Percentiles rank a stretch among this genome's conserved stretches.
Evolutionary conservation across 53 echinoderm and acorn worm species (phyloP).

Genomic region (Pentamera pediparva): DNA sequence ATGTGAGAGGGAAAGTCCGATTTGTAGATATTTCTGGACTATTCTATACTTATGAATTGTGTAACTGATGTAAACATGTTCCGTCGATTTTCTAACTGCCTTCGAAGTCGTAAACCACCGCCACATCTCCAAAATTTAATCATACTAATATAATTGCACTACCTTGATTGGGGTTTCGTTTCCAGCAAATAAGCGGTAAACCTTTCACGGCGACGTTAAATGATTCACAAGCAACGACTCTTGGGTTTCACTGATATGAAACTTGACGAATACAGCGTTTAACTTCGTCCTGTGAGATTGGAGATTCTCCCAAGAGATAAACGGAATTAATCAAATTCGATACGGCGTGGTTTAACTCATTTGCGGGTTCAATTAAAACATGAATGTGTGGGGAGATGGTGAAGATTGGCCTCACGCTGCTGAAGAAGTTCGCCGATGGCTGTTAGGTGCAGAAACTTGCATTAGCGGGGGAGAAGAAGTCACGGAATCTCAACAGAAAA

Average conservation of each 20-base stretch:
- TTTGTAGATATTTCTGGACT: too few relatives aligned
- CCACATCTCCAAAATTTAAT: constrained; percentile 10
- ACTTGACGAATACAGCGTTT: constrained; percentile 28
- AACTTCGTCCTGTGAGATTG: constrained; percentile 21
- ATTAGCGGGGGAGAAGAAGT: too few relatives aligned
- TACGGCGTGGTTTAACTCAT: constrained; percentile 34
- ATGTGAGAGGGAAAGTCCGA: not conserved
- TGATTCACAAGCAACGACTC: constrained; percentile 28
- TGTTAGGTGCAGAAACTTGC: too few relatives aligned
- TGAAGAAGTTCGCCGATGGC: not conserved
- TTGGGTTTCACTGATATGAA: constrained; percentile 28
- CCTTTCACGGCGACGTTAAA: constrained; percentile 17
- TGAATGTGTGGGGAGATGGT: constrained; percentile 17
- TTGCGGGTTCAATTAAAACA: constrained; percentile 27
- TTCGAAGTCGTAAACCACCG: too few relatives aligned
- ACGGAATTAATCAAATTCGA: constrained; percentile 36
- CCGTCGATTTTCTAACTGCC: too few relatives aligned
- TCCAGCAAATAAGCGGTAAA: constrained; percentile 22
- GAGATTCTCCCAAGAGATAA: constrained; percentile 31
- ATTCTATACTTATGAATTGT: too few relatives aligned
- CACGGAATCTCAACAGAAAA: too few relatives aligned
- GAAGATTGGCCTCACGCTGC: not conserved
- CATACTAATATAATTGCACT: not conserved
- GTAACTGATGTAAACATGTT: not conserved
- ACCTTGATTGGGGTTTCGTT: constrained; percentile 18